Conservation (phyloP, 2,888 invertebrate species). For the Lithodes maja region DNA sequence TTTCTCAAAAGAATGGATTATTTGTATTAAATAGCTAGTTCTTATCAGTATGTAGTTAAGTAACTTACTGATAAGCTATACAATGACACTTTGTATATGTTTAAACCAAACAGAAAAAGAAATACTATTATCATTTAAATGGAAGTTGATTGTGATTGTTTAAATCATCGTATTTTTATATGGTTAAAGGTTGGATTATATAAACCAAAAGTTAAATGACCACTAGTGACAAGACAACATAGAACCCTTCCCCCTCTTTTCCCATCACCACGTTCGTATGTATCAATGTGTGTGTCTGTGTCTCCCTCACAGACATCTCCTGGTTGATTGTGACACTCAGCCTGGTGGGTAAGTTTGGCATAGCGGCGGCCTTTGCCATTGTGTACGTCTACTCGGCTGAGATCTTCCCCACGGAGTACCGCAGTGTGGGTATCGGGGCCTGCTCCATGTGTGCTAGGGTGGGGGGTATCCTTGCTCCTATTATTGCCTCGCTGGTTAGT, state of each 20-base stretch:
- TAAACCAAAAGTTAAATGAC: background rate
- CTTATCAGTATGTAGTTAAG: too few relatives aligned
- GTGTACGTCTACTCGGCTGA: conserved; percentile 69
- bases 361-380: conserved; percentile 68
- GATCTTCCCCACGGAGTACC: conserved; percentile 70
- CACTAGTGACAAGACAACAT: background rate
- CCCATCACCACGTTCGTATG: background rate
- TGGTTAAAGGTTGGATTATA: too few relatives aligned
- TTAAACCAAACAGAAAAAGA: too few relatives aligned
- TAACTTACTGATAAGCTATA: too few relatives aligned
- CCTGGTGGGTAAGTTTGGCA: conserved; percentile 69
- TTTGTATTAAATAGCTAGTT: too few relatives aligned
- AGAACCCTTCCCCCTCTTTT: background rate
- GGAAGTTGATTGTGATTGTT: too few relatives aligned
- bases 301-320: conserved; percentile 39
- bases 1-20: too few relatives aligned
- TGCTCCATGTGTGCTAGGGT: conserved; percentile 70
- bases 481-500: conserved; percentile 66
- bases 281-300: conserved; percentile 12
- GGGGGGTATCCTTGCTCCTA: conserved; percentile 67
- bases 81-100: too few relatives aligned
- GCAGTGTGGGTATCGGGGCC: conserved; percentile 68
- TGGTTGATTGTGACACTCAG: conserved; percentile 60
- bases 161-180: too few relatives aligned
- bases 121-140: too few relatives aligned